Evolutionary conservation across 2,797 vertebrate genomes (phyloP).

Genomic region (Scolopax rusticola): DNA sequence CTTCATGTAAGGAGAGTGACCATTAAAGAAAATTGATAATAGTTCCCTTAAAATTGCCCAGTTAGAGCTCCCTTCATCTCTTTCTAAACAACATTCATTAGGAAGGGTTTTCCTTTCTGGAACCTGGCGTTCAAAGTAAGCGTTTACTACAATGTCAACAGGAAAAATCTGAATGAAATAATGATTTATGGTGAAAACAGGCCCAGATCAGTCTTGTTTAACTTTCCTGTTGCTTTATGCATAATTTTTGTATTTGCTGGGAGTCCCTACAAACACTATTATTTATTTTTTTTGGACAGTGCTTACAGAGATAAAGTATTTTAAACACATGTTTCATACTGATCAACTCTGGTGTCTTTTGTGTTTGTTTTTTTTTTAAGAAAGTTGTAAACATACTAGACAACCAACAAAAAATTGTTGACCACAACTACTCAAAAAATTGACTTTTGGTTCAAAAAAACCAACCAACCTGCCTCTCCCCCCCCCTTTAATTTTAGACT

Average conservation of each 20-base stretch:
- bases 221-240: not conserved
- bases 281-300: not conserved
- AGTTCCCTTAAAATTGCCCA: not conserved
- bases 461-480: too few species aligned
- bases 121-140: not conserved
- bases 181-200: not conserved
- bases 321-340: not conserved
- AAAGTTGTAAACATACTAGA: not conserved
- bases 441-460: not conserved
- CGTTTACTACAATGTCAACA: not conserved
- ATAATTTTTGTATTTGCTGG: not conserved
- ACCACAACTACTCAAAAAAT: not conserved
- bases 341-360: not conserved
- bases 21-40: not conserved
- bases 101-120: not conserved
- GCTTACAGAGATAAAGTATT: not conserved
- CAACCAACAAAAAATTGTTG: not conserved
- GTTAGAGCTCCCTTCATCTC: not conserved
- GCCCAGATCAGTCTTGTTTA: not conserved
- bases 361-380: not conserved
- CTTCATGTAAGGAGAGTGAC: not conserved
- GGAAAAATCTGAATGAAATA: not conserved
- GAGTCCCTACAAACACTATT: not conserved
- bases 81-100: not conserved
- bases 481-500: not conserved